phyloP scores from a whole-genome alignment of 2,113 vertebrate species.

The Halichoerus grypus region DNA sequence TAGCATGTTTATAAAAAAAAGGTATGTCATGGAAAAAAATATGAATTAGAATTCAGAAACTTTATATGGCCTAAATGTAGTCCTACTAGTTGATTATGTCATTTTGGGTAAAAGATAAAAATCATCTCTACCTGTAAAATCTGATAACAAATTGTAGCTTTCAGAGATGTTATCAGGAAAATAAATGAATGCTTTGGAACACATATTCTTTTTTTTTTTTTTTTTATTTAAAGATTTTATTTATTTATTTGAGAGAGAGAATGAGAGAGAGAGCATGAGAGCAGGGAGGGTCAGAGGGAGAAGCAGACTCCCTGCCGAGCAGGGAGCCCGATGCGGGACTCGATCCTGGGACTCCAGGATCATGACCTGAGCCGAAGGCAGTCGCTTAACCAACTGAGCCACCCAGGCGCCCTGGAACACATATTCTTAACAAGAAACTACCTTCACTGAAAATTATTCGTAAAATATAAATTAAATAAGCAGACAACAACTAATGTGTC shows the following conservation, averaged over 20 bases:
- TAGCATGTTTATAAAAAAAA: conserved; percentile 6
- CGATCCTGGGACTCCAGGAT: no score
- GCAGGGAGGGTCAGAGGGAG: no score
- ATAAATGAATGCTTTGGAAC: not conserved
- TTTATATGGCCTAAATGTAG: not conserved
- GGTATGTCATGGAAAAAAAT: not conserved
- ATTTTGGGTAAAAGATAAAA: conserved; percentile 12
- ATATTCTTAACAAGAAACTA: not conserved
- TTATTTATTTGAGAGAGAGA: no score
- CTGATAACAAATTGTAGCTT: not conserved
- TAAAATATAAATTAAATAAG: conserved; percentile 44
- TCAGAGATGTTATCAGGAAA: not conserved
- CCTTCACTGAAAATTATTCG: not conserved
- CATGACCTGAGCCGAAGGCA: no score
- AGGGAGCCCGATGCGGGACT: no score
- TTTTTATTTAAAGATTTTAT: no score
- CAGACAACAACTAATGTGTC: not conserved
- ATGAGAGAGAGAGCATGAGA: no score
- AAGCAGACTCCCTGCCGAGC: no score
- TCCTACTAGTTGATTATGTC: not conserved
- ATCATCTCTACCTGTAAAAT: not conserved
- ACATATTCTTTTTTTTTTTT: not conserved
- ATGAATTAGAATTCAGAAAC: conserved; percentile 23
- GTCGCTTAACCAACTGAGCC: no score
- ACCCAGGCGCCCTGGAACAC: no score